Evolutionary conservation across 1,140 invertebrate species (phyloP), one percentile per base, ranked within the genome.

Genomic region (Mizuhopecten yessoensis): DNA sequence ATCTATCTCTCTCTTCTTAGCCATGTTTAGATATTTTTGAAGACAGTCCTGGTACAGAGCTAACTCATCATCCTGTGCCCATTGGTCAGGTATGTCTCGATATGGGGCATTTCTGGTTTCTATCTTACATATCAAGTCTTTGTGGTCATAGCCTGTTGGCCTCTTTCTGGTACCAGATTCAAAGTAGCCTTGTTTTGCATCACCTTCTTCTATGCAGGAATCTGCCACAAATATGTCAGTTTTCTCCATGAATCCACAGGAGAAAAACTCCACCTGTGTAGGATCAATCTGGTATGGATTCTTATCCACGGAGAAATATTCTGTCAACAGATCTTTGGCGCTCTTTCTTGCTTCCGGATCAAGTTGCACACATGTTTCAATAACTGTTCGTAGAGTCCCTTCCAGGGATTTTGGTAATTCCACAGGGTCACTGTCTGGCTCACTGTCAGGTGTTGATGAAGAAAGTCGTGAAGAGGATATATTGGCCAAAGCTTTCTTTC

Each of bases 141-240:
- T 29, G 34, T 93, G 91, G 39, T 92, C 89, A 34, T 93, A 93
- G 23, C 93, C 93, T 33, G 86, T 33, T 88, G 93, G 93, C 29
- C 57, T n/a, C 29, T 75, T 75, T 34, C 88, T 34, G 10, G 39
- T 86, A 33, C 13, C 17, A 15, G 92, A 91, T 34, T 90, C 49
- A 20, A 90, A 89, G 45, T 88, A 93, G 7, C 92, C 92, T 5
- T 34, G 49, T 33, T 75, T 57, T 29, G 87, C 23, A 33, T 86
- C 86, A 17, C 86, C 90, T 86, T 87, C 90, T 13, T 88, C 42
- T 15, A 87, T 92, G 34, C 88, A 92, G 10, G 93, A 92, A 89
- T 93, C 93, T 1, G 93, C 93, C 20, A 93, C 93, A 88, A 91
- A 93, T 87, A 93, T 93, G 33, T 92, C 90, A 17, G 93, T 93